A percentile compares a stretch with the other conserved stretches of the same genome.
Conservation (phyloP, 2,888 invertebrate genomes). For the Drosophila peninsularis region DNA sequence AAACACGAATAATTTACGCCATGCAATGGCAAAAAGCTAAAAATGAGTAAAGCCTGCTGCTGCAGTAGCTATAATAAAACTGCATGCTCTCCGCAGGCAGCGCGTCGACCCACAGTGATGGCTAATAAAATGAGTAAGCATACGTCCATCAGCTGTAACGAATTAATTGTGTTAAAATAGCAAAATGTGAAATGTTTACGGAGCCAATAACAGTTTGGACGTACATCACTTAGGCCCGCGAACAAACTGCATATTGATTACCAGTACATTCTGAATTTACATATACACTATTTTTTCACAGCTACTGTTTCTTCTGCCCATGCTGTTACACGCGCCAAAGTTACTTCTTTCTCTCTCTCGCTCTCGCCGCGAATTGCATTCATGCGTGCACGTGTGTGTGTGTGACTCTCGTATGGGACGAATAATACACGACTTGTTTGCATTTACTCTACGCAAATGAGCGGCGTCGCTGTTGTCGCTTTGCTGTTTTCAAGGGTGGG, state of each 20-base stretch:
- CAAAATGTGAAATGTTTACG: neutral
- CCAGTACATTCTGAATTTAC: neutral
- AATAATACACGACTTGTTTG: constrained; percentile 67
- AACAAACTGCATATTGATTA: neutral
- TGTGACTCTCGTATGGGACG: constrained; percentile 43
- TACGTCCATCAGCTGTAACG: neutral
- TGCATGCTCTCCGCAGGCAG: constrained; percentile 37
- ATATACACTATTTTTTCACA: constrained; percentile 26
- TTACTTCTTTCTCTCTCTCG: constrained; percentile 32
- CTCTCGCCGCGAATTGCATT: constrained; percentile 62
- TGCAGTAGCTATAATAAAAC: constrained; percentile 34
- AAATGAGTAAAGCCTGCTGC: constrained; percentile 72
- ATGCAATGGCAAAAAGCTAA: constrained; percentile 73
- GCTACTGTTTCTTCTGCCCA: constrained; percentile 47
- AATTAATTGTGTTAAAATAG: neutral
- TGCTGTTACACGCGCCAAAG: constrained; percentile 64
- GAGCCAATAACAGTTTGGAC: neutral
- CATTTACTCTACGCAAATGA: constrained; percentile 79
- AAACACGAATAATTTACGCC: constrained; percentile 78
- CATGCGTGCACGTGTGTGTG: constrained; percentile 61
- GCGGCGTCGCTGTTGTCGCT: constrained; percentile 62
- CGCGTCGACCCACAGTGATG: constrained; percentile 51
- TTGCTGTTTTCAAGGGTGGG: constrained; percentile 58
- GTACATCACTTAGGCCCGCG: neutral
- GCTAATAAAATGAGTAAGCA: constrained; percentile 13